Conservation (phyloP, 2,888 invertebrate genomes). For the Tenodera sinensis region DNA sequence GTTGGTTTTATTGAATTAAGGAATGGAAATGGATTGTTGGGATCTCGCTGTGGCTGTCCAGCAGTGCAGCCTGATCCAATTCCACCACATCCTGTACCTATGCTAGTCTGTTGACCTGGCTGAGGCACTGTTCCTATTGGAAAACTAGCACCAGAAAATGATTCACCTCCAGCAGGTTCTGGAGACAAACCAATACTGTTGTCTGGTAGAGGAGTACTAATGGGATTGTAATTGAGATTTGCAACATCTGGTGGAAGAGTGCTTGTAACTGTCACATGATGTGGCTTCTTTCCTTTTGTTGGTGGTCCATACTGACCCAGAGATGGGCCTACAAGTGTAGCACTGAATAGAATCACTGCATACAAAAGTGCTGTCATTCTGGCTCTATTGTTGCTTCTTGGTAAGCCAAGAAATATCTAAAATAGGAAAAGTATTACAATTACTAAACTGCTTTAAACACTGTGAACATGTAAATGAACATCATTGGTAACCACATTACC, state of each 20-base stretch:
- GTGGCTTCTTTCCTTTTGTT: neutral
- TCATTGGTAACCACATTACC: no score
- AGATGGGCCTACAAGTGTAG: neutral
- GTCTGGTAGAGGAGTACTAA: conserved; percentile 3
- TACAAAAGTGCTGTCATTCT: neutral
- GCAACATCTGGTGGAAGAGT: conserved; percentile 21
- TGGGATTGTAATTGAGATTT: neutral
- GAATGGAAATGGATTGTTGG: neutral
- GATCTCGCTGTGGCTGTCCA: neutral
- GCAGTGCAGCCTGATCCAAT: neutral
- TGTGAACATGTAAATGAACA: neutral
- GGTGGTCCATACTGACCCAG: conserved; percentile 17
- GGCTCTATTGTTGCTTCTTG: neutral
- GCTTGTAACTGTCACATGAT: conserved; percentile 2
- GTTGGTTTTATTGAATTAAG: neutral
- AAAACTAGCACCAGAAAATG: neutral
- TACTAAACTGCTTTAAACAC: neutral
- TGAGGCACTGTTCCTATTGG: neutral
- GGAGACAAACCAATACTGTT: neutral
- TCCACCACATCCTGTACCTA: neutral
- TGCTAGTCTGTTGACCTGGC: neutral
- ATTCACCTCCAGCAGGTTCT: neutral
- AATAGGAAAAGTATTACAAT: neutral
- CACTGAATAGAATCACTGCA: neutral
- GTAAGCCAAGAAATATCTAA: neutral